These are phyloP conservation scores for Patella ulyssiponensis DNA, from an alignment of 2,888 invertebrate genomes.

Conservation along the genomic window DNA sequence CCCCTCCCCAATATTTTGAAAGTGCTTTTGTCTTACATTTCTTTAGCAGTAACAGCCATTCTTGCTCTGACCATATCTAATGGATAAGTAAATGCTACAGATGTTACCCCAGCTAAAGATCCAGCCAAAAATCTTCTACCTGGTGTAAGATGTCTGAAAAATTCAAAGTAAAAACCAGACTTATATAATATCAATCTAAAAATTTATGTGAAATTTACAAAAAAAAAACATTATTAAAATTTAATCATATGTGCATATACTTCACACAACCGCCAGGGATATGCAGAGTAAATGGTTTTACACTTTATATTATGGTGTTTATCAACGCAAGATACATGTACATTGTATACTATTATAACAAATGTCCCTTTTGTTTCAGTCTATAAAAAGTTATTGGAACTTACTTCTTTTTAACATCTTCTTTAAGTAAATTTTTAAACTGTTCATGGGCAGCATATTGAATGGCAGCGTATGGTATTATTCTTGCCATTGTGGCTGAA, in stretches of 20 bases:
- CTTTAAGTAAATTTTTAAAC: slow-evolving; percentile 84
- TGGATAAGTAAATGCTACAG: slow-evolving; percentile 95
- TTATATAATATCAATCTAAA: neutral
- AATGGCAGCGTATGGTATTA: slow-evolving; percentile 96
- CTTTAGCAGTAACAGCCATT: slow-evolving; percentile 93
- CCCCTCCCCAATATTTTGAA: no score
- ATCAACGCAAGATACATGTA: no score
- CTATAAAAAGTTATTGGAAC: no score
- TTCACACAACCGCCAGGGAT: no score
- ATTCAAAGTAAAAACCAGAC: neutral
- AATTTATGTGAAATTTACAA: neutral
- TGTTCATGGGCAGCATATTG: slow-evolving; percentile 99
- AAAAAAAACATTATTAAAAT: no score
- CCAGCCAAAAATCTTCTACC: slow-evolving; percentile 86
- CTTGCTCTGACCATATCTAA: slow-evolving; percentile 95
- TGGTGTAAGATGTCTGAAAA: slow-evolving; percentile 70
- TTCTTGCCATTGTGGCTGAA: slow-evolving; percentile 97
- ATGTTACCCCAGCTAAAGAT: slow-evolving; percentile 94
- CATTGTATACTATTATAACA: no score
- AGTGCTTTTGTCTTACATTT: slow-evolving; percentile 76
- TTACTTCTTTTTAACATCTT: slow-evolving; percentile 43
- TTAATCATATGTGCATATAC: no score
- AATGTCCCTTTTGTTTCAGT: no score
- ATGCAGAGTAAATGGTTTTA: no score
- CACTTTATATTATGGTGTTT: no score